Percentiles rank a stretch among this genome's conserved stretches.
Evolutionary conservation across 2,888 invertebrate genomes (phyloP).

Genomic region (Augochlorella aurata): DNA sequence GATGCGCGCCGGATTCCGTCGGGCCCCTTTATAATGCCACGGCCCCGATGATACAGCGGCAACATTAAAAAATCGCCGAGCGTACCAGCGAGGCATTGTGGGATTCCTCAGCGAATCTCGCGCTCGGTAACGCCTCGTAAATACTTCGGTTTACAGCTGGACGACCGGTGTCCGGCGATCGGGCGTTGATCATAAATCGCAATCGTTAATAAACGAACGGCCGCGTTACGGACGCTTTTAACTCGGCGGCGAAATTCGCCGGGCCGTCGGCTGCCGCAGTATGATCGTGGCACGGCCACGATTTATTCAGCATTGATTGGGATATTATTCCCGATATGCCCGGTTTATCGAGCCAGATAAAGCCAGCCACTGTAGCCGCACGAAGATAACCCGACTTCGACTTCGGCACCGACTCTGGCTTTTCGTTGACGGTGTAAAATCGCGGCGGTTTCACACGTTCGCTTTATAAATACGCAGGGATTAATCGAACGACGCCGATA

Average conservation of each 20-base stretch:
- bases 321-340: neutral
- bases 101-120: conserved; percentile 44
- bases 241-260: neutral
- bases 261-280: neutral
- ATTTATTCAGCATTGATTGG: neutral
- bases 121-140: conserved; percentile 38
- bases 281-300: neutral
- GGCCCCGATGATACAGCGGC: conserved; percentile 22
- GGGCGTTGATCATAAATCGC: conserved; percentile 46
- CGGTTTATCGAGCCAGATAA: neutral
- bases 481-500: neutral
- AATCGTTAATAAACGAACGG: conserved; percentile 34
- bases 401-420: too few species aligned
- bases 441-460: neutral
- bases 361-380: neutral
- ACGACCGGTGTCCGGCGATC: conserved; percentile 8
- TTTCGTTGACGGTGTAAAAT: neutral
- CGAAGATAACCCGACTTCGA: neutral
- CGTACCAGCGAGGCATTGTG: conserved; percentile 38
- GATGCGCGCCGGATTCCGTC: conserved; percentile 54
- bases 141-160: conserved; percentile 40
- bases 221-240: conserved; percentile 21
- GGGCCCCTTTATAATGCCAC: conserved; percentile 25
- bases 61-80: conserved; percentile 45
- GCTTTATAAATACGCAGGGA: neutral